Conservation (phyloP, 2,888 invertebrate species). For the Scaptomyza flava region DNA sequence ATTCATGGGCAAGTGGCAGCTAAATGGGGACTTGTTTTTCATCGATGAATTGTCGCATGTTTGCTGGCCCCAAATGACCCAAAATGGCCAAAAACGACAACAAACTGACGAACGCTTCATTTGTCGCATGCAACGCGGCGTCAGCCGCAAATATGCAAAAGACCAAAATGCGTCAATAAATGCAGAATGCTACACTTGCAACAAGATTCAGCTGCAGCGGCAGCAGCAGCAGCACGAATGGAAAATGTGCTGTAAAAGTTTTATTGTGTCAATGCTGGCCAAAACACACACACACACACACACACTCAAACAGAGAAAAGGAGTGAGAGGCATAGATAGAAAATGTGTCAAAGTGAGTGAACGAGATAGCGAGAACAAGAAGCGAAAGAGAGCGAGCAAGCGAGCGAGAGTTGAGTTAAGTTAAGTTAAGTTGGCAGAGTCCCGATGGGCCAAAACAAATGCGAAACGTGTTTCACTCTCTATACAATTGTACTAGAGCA, state of each 20-base stretch:
- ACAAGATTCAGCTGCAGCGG: constrained; percentile 20
- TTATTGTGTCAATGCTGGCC: constrained; percentile 77
- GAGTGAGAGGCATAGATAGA: background rate
- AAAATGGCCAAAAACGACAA: constrained; percentile 44
- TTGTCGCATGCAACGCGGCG: constrained; percentile 57
- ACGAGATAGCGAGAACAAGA: background rate
- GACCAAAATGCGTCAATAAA: constrained; percentile 76
- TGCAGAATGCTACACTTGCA: constrained; percentile 63
- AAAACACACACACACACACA: constrained; percentile 14
- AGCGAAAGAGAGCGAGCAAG: background rate
- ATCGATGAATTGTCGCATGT: constrained; percentile 68
- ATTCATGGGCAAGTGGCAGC: constrained; percentile 4
- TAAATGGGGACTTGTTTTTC: constrained; percentile 49
- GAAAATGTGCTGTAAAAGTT: constrained; percentile 65
- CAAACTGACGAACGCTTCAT: constrained; percentile 50
- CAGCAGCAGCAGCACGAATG: constrained; percentile 29
- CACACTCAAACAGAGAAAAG: background rate
- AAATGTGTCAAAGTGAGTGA: constrained; percentile 1
- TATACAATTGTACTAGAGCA: constrained; percentile 4
- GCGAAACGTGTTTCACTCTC: constrained; percentile 37
- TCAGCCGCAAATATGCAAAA: constrained; percentile 68
- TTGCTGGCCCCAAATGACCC: constrained; percentile 51
- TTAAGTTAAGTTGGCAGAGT: constrained; percentile 24
- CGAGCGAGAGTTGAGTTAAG: background rate
- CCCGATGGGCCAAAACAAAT: constrained; percentile 64